phyloP scores from a whole-genome alignment of 2,888 invertebrate species.

The Melipona beecheii region DNA sequence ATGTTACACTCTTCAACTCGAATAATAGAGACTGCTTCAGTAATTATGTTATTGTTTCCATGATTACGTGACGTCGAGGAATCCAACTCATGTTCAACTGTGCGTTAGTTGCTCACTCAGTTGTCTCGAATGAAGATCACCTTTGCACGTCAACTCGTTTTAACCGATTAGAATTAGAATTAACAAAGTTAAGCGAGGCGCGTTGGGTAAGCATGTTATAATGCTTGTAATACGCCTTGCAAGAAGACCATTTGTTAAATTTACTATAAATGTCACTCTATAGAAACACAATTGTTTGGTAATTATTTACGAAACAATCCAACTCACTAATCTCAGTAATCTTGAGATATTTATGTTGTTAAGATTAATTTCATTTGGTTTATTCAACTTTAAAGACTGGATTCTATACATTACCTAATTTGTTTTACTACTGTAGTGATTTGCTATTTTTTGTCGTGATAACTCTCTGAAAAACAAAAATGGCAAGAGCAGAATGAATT shows the following conservation, averaged over 20 bases:
- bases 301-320: neutral
- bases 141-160: neutral
- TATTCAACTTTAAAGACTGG: neutral
- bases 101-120: neutral
- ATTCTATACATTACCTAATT: neutral
- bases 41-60: conserved; percentile 23
- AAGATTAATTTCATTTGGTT: neutral
- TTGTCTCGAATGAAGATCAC: neutral
- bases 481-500: conserved; percentile 5
- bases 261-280: no score
- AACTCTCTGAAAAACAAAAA: neutral
- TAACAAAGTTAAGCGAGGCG: conserved; percentile 28
- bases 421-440: neutral
- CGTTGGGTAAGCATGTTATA: neutral
- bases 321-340: neutral
- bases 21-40: neutral
- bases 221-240: neutral
- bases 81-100: neutral
- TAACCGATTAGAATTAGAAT: neutral
- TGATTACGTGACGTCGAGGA: neutral
- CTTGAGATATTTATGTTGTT: neutral
- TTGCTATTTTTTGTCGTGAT: neutral
- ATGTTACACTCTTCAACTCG: neutral
- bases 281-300: neutral
- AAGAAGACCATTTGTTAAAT: neutral